Conservation (phyloP, 2,797 vertebrate genomes). For the Syndactyla subalaris region DNA sequence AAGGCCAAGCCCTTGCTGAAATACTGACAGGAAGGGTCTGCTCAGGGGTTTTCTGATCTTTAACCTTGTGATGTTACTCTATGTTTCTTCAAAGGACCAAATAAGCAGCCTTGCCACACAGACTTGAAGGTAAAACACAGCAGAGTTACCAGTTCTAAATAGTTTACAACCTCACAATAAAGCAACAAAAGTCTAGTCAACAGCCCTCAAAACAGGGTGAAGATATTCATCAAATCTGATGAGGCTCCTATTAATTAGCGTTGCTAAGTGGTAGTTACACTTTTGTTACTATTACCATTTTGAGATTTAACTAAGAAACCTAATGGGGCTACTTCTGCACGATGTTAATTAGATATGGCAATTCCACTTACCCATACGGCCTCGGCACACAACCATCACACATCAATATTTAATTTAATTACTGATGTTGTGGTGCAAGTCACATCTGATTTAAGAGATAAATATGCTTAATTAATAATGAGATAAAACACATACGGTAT, state of each 20-base stretch:
- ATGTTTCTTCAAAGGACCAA: background rate
- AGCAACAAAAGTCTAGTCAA: background rate
- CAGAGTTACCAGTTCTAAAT: background rate
- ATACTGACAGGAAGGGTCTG: background rate
- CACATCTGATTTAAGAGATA: slow-evolving; percentile 92
- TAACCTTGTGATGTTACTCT: background rate
- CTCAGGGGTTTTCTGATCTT: background rate
- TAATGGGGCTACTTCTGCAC: slow-evolving; percentile 85
- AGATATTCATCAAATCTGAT: slow-evolving; percentile 86
- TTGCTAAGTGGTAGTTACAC: slow-evolving; percentile 81
- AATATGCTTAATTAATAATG: slow-evolving; percentile 95
- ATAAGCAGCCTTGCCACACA: background rate
- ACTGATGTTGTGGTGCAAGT: slow-evolving; percentile 88
- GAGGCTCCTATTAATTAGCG: slow-evolving; percentile 88
- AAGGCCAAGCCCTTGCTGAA: background rate
- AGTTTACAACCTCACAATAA: background rate
- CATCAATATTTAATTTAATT: slow-evolving; percentile 97
- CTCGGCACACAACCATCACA: slow-evolving; percentile 78
- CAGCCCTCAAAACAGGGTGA: background rate
- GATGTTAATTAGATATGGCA: slow-evolving; percentile 92
- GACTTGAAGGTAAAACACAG: background rate
- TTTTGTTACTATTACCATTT: slow-evolving; percentile 84
- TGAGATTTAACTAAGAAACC: slow-evolving; percentile 87
- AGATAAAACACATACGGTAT: slow-evolving; percentile 87
- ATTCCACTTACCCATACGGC: slow-evolving; percentile 87